A percentile compares a stretch with the other conserved stretches of the same genome.
phyloP scores from a whole-genome alignment of 2,888 invertebrate species.

The Tryphoninae sp. region DNA sequence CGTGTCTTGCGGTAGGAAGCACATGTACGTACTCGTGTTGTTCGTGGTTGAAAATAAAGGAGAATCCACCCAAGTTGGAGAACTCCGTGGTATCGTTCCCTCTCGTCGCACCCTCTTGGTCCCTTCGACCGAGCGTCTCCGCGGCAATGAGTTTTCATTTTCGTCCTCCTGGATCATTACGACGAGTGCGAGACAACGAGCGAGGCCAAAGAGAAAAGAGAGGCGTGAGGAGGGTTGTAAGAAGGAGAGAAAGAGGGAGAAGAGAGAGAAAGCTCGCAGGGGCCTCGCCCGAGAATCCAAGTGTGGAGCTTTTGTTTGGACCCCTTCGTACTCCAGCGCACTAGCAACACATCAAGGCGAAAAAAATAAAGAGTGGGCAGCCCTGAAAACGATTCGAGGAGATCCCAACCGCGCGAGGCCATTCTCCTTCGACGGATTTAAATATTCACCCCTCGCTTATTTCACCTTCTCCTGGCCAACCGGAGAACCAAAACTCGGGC shows the following conservation, averaged over 20 bases:
- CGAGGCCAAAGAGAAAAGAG: slow-evolving; percentile 6
- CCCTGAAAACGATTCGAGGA: slow-evolving; percentile 56
- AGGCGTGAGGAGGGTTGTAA: slow-evolving; percentile 30
- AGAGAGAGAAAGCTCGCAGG: slow-evolving; percentile 57
- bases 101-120: slow-evolving; percentile 33
- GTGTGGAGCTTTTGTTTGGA: slow-evolving; percentile 64
- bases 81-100: slow-evolving; percentile 10
- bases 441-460: slow-evolving; percentile 59
- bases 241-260: slow-evolving; percentile 24
- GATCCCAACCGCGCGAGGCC: slow-evolving; percentile 37
- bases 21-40: slow-evolving; percentile 3
- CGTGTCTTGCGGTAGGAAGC: slow-evolving; percentile 9
- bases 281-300: slow-evolving; percentile 56
- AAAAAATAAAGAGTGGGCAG: slow-evolving; percentile 45
- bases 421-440: slow-evolving; percentile 55
- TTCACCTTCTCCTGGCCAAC: slow-evolving; percentile 9
- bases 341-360: slow-evolving; percentile 29
- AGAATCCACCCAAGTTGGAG: slow-evolving; percentile 27
- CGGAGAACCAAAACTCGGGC: slow-evolving; percentile 20
- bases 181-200: slow-evolving; percentile 34
- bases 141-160: slow-evolving; percentile 63
- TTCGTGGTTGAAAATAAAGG: slow-evolving; percentile 47
- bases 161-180: slow-evolving; percentile 42
- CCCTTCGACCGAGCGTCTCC: slow-evolving; percentile 52
- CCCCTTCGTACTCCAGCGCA: slow-evolving; percentile 56